Evolutionary conservation across 2,888 invertebrate genomes (phyloP).

Genomic region (Ferrisia virgata): DNA sequence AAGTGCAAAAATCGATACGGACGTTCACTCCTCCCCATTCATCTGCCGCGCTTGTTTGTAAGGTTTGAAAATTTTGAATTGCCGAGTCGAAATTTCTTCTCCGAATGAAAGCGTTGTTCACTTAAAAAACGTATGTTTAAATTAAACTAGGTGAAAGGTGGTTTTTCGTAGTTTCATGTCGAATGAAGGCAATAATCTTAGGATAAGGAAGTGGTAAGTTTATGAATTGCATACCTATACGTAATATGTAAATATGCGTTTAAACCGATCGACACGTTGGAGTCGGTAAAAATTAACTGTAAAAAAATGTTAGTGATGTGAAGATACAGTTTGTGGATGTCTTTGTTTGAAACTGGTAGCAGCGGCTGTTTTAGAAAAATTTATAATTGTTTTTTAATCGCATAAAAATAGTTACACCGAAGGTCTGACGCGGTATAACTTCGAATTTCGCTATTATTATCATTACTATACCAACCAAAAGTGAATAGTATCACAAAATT

Average conservation of each 20-base stretch:
- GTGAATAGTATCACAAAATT: too few species aligned
- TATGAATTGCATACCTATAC: not conserved
- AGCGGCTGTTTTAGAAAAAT: too few species aligned
- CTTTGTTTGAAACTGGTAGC: too few species aligned
- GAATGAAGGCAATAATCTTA: not conserved
- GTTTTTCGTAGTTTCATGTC: not conserved
- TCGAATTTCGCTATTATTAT: too few species aligned
- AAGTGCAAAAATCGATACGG: conserved; percentile 13
- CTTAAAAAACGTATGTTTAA: not conserved
- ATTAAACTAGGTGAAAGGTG: not conserved
- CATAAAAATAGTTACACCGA: too few species aligned
- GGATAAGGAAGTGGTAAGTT: not conserved
- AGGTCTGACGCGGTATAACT: too few species aligned
- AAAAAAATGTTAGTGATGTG: not conserved
- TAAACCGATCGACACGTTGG: not conserved
- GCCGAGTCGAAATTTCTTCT: not conserved
- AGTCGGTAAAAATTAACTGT: not conserved
- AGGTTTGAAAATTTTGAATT: conserved; percentile 21
- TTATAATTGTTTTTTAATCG: too few species aligned
- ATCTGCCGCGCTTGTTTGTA: conserved; percentile 24
- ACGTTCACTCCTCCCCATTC: conserved; percentile 5
- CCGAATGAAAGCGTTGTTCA: not conserved
- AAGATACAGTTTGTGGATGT: too few species aligned
- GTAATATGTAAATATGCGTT: not conserved
- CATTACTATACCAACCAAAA: too few species aligned